phyloP scores from a whole-genome alignment of 2,888 invertebrate genomes.

The Diploptera punctata region DNA sequence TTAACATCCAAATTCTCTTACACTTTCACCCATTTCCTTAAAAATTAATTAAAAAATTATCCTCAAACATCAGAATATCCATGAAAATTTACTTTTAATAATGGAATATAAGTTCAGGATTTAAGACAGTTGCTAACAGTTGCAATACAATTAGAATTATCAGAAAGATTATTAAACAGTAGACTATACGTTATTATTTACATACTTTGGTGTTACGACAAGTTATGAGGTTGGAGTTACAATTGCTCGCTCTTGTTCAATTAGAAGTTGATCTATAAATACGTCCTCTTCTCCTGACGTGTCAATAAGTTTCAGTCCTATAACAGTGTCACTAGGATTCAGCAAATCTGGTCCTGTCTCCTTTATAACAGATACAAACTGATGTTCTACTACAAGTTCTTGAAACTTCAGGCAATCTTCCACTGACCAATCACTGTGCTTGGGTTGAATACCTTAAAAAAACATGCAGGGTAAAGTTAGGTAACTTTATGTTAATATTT shows the following conservation, averaged over 20 bases:
- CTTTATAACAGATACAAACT: conserved; percentile 72
- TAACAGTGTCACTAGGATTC: conserved; percentile 65
- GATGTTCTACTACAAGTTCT: conserved; percentile 70
- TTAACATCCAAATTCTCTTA: no score
- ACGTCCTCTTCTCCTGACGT: conserved; percentile 71
- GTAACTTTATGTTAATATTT: no score
- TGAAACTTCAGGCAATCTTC: conserved; percentile 78
- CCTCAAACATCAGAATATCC: no score
- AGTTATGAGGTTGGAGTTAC: background rate
- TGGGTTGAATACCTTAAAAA: conserved; percentile 49
- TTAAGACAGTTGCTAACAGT: no score
- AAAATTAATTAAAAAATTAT: no score
- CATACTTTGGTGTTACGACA: background rate
- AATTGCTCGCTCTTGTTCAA: conserved; percentile 65
- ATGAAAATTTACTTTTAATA: no score
- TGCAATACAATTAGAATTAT: no score
- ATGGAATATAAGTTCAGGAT: no score
- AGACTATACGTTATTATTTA: no score
- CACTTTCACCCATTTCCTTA: no score
- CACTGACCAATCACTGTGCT: conserved; percentile 71
- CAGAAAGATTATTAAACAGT: no score
- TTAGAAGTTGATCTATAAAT: conserved; percentile 68
- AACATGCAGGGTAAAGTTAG: no score
- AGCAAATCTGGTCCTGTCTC: conserved; percentile 67
- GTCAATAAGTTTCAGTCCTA: conserved; percentile 74